A percentile compares a stretch with the other conserved stretches of the same genome.
Evolutionary conservation across 2,888 invertebrate species (phyloP).

Genomic region (Ectropis crepuscularia): DNA sequence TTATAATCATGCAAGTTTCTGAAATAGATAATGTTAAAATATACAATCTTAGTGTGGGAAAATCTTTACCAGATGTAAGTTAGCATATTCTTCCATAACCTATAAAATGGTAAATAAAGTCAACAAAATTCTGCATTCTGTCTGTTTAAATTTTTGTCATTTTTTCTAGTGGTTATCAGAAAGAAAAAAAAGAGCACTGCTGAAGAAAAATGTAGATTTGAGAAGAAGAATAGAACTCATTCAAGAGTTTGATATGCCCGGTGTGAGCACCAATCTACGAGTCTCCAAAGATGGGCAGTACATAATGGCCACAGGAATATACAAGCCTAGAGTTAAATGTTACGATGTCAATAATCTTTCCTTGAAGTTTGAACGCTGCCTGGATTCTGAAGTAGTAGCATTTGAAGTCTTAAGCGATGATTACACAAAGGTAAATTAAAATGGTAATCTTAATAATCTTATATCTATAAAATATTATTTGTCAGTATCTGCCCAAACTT

Average conservation of each 20-base stretch:
- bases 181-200: slow-evolving; percentile 90
- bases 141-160: slow-evolving; percentile 7
- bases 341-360: slow-evolving; percentile 98
- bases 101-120: slow-evolving; percentile 5
- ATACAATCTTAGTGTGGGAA: slow-evolving; percentile 98
- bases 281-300: slow-evolving; percentile 96
- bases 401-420: slow-evolving; percentile 97
- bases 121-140: background rate
- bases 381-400: slow-evolving; percentile 98
- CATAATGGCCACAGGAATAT: slow-evolving; percentile 96
- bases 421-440: slow-evolving; percentile 92
- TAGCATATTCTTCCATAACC: slow-evolving; percentile 22
- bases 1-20: slow-evolving; percentile 92
- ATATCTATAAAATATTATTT: too few species aligned
- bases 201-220: slow-evolving; percentile 95
- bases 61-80: slow-evolving; percentile 97
- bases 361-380: slow-evolving; percentile 98
- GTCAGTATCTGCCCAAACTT: too few species aligned
- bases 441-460: background rate
- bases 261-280: slow-evolving; percentile 92
- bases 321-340: slow-evolving; percentile 98
- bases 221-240: slow-evolving; percentile 96
- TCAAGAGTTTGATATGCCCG: slow-evolving; percentile 99
- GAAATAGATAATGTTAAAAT: slow-evolving; percentile 98
- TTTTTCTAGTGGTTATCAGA: slow-evolving; percentile 93